A percentile compares a stretch with the other conserved stretches of the same genome.
phyloP scores from a whole-genome alignment of 2,888 invertebrate species.

The Drosophila longiperda region DNA sequence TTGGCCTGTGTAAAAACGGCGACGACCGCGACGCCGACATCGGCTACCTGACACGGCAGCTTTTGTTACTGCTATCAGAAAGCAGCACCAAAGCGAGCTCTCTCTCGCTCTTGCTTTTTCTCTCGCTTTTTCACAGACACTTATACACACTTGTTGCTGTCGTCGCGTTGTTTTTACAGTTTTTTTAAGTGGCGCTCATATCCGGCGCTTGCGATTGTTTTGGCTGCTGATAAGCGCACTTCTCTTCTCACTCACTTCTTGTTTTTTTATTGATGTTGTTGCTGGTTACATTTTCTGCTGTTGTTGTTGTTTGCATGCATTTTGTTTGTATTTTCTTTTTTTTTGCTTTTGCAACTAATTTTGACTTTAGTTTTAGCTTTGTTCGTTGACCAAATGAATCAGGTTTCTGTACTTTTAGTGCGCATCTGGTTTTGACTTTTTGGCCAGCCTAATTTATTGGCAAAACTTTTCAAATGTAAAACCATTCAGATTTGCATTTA shows the following conservation, averaged over 20 bases:
- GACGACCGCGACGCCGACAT: slow-evolving; percentile 17
- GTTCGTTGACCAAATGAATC: slow-evolving; percentile 39
- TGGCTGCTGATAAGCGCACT: slow-evolving; percentile 78
- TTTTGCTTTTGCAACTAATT: slow-evolving; percentile 16
- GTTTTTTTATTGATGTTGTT: slow-evolving; percentile 1
- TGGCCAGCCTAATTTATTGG: neutral
- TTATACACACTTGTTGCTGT: slow-evolving; percentile 70
- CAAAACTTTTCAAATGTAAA: slow-evolving; percentile 18
- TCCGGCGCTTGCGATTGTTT: slow-evolving; percentile 75
- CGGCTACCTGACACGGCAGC: slow-evolving; percentile 67
- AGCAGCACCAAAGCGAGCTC: slow-evolving; percentile 24
- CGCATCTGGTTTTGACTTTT: slow-evolving; percentile 52
- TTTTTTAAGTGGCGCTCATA: slow-evolving; percentile 81
- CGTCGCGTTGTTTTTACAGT: slow-evolving; percentile 72
- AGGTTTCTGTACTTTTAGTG: slow-evolving; percentile 46
- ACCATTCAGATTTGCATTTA: slow-evolving; percentile 5
- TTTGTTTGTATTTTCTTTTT: slow-evolving; percentile 41
- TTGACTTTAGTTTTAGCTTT: slow-evolving; percentile 44
- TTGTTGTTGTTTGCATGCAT: slow-evolving; percentile 43
- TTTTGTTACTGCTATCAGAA: slow-evolving; percentile 62
- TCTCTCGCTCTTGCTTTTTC: slow-evolving; percentile 10
- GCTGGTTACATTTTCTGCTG: slow-evolving; percentile 29
- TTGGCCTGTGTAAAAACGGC: slow-evolving; percentile 67
- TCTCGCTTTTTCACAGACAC: slow-evolving; percentile 33
- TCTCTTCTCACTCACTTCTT: slow-evolving; percentile 28